Base-by-base conservation (phyloP, 2,888 invertebrate genomes). In the Pterostichus niger region DNA sequence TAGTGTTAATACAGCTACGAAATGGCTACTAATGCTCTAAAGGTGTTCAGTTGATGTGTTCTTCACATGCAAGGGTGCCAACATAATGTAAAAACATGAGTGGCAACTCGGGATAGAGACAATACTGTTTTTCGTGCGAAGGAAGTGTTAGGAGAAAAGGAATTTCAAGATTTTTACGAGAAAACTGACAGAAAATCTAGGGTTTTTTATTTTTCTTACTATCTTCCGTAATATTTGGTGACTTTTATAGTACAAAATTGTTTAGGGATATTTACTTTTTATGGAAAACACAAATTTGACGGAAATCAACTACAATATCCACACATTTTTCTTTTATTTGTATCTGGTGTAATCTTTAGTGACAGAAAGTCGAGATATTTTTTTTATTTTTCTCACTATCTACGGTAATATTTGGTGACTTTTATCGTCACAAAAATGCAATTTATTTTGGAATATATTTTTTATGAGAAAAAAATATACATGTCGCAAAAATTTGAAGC, bases 21-120 rank as follows among this genome's bases (percentile, higher is more conserved):
- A 90, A 90, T 90, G 90, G 89, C 90, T 89, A 89, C 90, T 90
- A 90, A 89, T 90, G 89, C 88, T 89, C 87, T 87, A 87, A 86
- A 90, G 89, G 90, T 89, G 89, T 89, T 88, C 88, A 88, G 87
- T 88, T 89, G 89, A 90, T 90, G 89, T 87, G 86, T 85, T 84
- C 85, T 85, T 85, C 86, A 87, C 90, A 90, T 89, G 90, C 89
- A 86, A 89, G 86, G 84, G 56, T 17, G 56, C 56, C 56, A 56
- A 56, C 56, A 56, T 56, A 9, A 56, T 2, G 56, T 10, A 24
- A 13, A 49, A 56, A 56, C 56, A 56, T 56, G 56, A 56, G 56
- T 56, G 56, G 15, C 40, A 40, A 40, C 40, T 40, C 4, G 0
- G 64, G 11, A 64, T 64, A 33, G 17, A 64, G 64, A 64, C 33